Evolutionary conservation across 1,140 invertebrate species (phyloP).

Genomic region (Marisa cornuarietis): DNA sequence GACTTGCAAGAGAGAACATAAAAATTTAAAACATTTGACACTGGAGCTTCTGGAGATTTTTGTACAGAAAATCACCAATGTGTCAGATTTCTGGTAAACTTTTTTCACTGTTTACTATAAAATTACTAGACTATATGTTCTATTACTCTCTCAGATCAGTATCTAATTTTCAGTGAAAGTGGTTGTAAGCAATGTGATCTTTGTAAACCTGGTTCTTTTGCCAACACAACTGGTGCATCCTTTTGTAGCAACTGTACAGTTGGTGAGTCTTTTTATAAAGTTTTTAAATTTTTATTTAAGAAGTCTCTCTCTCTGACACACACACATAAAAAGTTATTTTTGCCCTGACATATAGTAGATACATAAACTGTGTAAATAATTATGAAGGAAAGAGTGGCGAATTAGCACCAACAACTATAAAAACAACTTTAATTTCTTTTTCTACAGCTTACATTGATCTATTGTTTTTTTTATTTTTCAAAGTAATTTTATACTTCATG

Average conservation of each 20-base stretch:
- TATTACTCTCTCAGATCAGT: background rate
- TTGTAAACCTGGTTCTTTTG: slow-evolving; percentile 4
- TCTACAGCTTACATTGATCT: too few relatives aligned
- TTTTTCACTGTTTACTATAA: background rate
- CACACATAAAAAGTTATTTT: too few relatives aligned
- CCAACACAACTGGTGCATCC: background rate
- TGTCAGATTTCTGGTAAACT: background rate
- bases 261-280: background rate
- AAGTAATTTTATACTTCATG: too few relatives aligned
- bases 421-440: too few relatives aligned
- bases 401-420: too few relatives aligned
- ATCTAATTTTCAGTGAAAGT: slow-evolving; percentile 3
- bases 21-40: background rate
- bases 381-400: too few relatives aligned
- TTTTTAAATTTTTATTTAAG: background rate
- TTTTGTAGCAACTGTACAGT: background rate
- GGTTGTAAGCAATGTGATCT: background rate
- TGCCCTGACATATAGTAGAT: too few relatives aligned
- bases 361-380: too few relatives aligned
- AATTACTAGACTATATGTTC: background rate
- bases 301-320: too few relatives aligned
- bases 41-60: too few relatives aligned
- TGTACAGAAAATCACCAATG: background rate
- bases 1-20: background rate
- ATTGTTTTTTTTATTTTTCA: too few relatives aligned